Conservation (phyloP, 2,113 vertebrate genomes). For the Acrocephalus kingi region DNA sequence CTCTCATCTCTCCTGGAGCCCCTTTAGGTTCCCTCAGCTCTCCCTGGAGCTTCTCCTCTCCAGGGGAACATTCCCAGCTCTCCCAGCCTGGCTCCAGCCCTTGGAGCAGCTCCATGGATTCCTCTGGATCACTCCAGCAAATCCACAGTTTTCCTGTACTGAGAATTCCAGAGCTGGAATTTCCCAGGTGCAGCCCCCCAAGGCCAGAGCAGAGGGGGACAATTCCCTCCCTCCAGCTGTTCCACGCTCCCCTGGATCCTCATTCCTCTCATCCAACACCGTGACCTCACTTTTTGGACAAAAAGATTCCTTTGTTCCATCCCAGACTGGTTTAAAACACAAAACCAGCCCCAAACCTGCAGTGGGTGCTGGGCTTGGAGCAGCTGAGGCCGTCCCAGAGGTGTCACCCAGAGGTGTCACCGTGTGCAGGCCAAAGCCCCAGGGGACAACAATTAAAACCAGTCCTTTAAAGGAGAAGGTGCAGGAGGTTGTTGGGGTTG, state of each 20-base stretch:
- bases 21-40: background rate
- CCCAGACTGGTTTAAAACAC: background rate
- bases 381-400: background rate
- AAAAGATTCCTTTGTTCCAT: background rate
- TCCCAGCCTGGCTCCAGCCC: background rate
- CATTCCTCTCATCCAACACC: fast-evolving
- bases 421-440: fast-evolving
- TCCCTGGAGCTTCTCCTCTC: background rate
- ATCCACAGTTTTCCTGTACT: background rate
- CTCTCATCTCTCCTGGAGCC: too few species aligned
- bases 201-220: background rate
- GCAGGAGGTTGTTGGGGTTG: background rate
- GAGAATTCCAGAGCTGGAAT: background rate
- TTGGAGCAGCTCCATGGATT: fast-evolving
- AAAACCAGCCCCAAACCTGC: background rate
- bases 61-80: background rate
- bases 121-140: background rate
- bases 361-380: background rate
- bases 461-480: background rate
- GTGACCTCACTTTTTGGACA: background rate
- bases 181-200: background rate
- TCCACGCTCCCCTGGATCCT: background rate
- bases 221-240: background rate
- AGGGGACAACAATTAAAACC: background rate
- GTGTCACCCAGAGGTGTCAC: background rate